These are phyloP conservation scores for Bombus sibiricus DNA, from an alignment of 1,140 invertebrate genomes.

Conservation along the genomic window DNA sequence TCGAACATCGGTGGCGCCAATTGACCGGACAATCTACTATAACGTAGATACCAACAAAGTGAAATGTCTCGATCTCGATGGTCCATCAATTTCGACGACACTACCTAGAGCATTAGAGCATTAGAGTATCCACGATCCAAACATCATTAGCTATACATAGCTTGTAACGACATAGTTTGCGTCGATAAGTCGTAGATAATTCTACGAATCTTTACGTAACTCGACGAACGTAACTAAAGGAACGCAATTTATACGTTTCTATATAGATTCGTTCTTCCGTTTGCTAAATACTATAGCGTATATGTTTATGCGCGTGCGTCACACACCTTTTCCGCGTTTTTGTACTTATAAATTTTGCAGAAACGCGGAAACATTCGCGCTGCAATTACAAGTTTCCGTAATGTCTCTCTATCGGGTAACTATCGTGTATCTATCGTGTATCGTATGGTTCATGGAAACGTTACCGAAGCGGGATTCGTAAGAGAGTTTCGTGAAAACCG, in stretches of 20 bases:
- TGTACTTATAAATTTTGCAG: background rate
- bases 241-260: background rate
- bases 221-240: background rate
- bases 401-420: background rate
- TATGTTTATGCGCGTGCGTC: fast-evolving
- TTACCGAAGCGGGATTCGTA: too few relatives aligned
- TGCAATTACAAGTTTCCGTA: too few relatives aligned
- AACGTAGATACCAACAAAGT: background rate
- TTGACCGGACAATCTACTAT: background rate
- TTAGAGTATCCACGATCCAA: background rate
- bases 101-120: background rate
- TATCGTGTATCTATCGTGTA: too few relatives aligned
- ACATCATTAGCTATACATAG: background rate
- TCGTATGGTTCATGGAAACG: fast-evolving
- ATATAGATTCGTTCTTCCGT: background rate
- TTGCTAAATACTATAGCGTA: background rate
- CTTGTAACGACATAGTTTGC: background rate
- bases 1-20: too few relatives aligned
- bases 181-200: background rate
- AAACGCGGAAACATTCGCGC: background rate
- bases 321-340: too few relatives aligned
- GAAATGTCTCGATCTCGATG: background rate
- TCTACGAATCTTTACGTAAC: background rate
- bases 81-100: background rate
- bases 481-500: background rate